Conservation (phyloP, 2,113 vertebrate species). For the Catharus minimus region DNA sequence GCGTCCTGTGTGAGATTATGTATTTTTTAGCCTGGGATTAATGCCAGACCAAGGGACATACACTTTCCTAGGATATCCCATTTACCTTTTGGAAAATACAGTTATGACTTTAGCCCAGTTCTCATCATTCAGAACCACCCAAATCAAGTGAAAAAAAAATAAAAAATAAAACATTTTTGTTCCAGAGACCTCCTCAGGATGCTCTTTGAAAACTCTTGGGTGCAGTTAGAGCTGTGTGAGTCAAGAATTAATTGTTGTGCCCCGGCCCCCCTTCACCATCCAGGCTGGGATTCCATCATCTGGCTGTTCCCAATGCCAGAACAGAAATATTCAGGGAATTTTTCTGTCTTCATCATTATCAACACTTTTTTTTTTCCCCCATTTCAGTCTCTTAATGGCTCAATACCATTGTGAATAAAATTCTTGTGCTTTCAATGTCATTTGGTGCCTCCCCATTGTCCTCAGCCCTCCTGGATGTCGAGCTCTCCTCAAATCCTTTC, state of each 20-base stretch:
- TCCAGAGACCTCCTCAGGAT: not conserved
- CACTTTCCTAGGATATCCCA: slow-evolving; percentile 44
- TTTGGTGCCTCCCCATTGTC: not conserved
- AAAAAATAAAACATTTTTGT: not conserved
- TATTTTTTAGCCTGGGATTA: slow-evolving; percentile 28
- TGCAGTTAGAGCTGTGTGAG: not conserved
- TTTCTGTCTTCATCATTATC: slow-evolving; percentile 3
- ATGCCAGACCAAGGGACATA: not conserved
- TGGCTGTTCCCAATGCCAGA: not conserved
- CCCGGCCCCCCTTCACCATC: not conserved
- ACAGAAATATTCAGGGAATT: slow-evolving; percentile 19
- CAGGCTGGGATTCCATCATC: not conserved
- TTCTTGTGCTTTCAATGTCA: not conserved
- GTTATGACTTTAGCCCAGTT: not conserved
- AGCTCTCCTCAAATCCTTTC: not conserved
- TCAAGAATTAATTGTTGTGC: slow-evolving; percentile 1
- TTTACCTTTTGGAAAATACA: slow-evolving; percentile 27
- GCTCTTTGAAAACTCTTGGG: slow-evolving; percentile 22
- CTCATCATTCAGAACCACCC: slow-evolving; percentile 18
- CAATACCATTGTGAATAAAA: not conserved
- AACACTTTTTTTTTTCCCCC: accelerated
- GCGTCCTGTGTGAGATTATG: slow-evolving; percentile 35
- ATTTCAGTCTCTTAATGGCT: not conserved
- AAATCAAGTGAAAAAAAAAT: not conserved
- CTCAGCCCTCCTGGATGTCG: not conserved